Evolutionary conservation across 2,888 invertebrate genomes (phyloP), one percentile per base, ranked within the genome.

Genomic region (Neoscelio sp.): DNA sequence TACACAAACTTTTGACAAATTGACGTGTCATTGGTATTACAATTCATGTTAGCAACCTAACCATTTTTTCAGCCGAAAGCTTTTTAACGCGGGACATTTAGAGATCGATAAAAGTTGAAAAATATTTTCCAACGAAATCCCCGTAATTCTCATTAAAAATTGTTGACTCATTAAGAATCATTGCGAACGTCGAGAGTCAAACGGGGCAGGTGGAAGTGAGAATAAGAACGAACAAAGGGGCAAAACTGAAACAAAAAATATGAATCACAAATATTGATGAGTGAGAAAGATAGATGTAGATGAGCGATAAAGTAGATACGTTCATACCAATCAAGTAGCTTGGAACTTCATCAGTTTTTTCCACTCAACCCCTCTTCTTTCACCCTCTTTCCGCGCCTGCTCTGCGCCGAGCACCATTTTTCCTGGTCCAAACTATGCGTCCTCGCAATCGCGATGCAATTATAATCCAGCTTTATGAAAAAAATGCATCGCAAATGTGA

Each of bases 401-500:
- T 35, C 83, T 83, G 81, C 78, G 75, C 83, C 83, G 81, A 83
- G 86, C 84, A 85, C 86, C 86, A 86, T 87, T 87, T 87, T 87
- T 87, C 85, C 77, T 67, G 75, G 83, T 82, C 85, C 85, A 86
- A 83, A 83, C 86, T 84, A 83, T 85, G 86, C 80, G 79, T 81
- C 80, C 82, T 79, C 81, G 82, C 84, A 81, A 88, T 88, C 87
- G 88, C 89, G 89, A 89, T 89, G 89, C 89, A 90, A 89, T 90
- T 90, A 90, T 90, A 90, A 89, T 89, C 89, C 89, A 89, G 89
- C 89, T 89, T 89, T 90, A 89, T 90, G 88, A 87, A 89, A 90
- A 89, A 89, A 90, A 89, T 90, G 89, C 89, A 90, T 90, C 87
- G 87, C 89, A 89, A 89, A 89, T 89, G 89, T 89, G 89, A 90